Base-by-base conservation (phyloP, 2,888 invertebrate genomes). In the Euclidia mi region DNA sequence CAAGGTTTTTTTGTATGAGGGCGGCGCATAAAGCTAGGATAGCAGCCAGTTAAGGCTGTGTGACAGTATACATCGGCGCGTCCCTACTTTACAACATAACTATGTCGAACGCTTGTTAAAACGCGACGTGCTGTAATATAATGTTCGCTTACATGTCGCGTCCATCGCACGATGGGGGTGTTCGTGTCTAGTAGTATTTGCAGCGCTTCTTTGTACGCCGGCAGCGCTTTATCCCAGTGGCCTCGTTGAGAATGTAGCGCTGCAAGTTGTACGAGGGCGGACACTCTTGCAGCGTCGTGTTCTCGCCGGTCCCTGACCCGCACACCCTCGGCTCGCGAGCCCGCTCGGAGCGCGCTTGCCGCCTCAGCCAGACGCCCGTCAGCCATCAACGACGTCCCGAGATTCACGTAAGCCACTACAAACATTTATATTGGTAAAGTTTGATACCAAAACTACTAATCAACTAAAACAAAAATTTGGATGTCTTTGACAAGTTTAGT, bases 321-420 rank as follows among this genome's bases (percentile, higher is more conserved):
- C 4, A 96, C 95, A 1, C 98, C 98, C 83, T 98, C 98, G 41
- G 98, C 95, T 46, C 96, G 96, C 2, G 98, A 96, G 70, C 98
- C 98, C 49, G 97, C 96, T 40, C 97, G 95, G 63, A 98, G 96
- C 46, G 98, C 96, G 74, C 97, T 96, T 44, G 97, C 97, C 2
- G 99, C 99, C 84, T 98, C 98, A 40, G 97, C 96, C 68, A 97
- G 96, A 56, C 97, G 95, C 18, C 98, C 98, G 56, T 97, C 95
- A 42, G 97, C 96, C 85, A 97, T 97, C 76, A 98, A 93, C n/a
- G 98, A 97, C 55, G 98, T 97, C 3, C 98, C 99, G 79, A 99
- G 95, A 89, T 99, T 99, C 71, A 99, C 96, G 92, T 99, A 98
- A 47, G 99, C 99, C 95, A 98, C 98, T 98, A 95, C 44, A 95